Conservation (phyloP, 1,140 invertebrate genomes). For the Oncopeltus fasciatus region DNA sequence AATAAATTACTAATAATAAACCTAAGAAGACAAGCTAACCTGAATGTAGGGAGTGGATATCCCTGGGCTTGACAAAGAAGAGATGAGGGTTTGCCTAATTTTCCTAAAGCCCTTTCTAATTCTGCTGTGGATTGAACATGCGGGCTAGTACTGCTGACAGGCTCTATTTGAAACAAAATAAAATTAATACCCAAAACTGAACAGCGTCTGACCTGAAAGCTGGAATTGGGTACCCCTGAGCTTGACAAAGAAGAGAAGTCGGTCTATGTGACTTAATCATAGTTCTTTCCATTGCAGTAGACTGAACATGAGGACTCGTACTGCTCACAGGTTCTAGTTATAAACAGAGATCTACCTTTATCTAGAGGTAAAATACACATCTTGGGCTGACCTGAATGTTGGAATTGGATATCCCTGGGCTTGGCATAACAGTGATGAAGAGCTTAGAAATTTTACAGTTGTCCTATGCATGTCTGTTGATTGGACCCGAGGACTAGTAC, state of each 20-base stretch:
- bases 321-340: slow-evolving; percentile 30
- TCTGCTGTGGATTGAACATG: slow-evolving; percentile 31
- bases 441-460: slow-evolving; percentile 31
- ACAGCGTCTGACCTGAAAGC: slow-evolving; percentile 41
- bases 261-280: slow-evolving; percentile 23
- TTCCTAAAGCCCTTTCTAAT: slow-evolving; percentile 18
- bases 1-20: background rate
- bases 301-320: slow-evolving; percentile 36
- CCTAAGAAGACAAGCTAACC: slow-evolving; percentile 30
- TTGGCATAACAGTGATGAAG: slow-evolving; percentile 49
- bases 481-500: slow-evolving; percentile 47
- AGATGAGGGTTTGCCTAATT: slow-evolving; percentile 21
- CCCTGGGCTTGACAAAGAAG: slow-evolving; percentile 49
- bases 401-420: slow-evolving; percentile 40
- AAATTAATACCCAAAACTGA: too few relatives aligned
- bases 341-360: too few relatives aligned
- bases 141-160: slow-evolving; percentile 32
- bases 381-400: slow-evolving; percentile 38
- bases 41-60: slow-evolving; percentile 45
- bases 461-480: slow-evolving; percentile 32
- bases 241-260: slow-evolving; percentile 39
- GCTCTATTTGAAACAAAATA: slow-evolving; percentile 26
- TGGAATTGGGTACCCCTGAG: slow-evolving; percentile 49
- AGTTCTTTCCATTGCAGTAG: background rate
- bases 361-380: too few relatives aligned